A percentile compares a stretch with the other conserved stretches of the same genome.
These are phyloP conservation scores for Lymantria dispar DNA, from an alignment of 2,888 invertebrate genomes.

Conservation along the genomic window DNA sequence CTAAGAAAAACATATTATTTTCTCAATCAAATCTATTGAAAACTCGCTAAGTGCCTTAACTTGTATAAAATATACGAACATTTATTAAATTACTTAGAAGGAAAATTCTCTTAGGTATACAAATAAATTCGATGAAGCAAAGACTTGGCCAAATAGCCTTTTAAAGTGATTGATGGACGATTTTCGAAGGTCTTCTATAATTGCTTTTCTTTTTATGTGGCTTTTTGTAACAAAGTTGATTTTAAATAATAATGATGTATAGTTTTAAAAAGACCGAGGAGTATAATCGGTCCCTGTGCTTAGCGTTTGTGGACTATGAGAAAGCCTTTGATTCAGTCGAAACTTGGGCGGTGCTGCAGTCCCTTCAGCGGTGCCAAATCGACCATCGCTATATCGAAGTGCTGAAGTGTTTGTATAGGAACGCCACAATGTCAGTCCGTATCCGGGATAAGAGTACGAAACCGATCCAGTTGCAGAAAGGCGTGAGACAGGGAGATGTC, in stretches of 20 bases:
- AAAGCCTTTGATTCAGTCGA: no score
- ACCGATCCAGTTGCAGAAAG: no score
- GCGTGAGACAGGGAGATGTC: no score
- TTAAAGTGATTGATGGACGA: conserved; percentile 37
- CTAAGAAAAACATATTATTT: not conserved
- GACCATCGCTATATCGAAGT: no score
- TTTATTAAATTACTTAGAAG: conserved; percentile 7
- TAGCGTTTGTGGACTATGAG: no score
- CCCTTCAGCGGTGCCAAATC: no score
- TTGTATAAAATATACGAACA: not conserved
- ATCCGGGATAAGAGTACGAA: no score
- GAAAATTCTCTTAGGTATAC: conserved; percentile 7
- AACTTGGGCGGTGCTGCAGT: no score
- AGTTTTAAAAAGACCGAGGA: not conserved
- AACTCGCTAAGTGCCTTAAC: conserved; percentile 3
- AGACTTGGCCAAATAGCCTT: conserved; percentile 13
- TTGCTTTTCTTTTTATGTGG: conserved; percentile 14
- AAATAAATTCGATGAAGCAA: conserved; percentile 27
- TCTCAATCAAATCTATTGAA: conserved; percentile 1
- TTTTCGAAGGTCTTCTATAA: conserved; percentile 22
- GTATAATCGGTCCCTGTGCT: no score
- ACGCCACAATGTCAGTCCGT: no score
- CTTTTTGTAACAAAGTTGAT: not conserved
- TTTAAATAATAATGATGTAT: not conserved
- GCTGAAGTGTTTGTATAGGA: no score